phyloP scores from a whole-genome alignment of 2,113 vertebrate genomes.

The Forbesichthys papilliferus region DNA sequence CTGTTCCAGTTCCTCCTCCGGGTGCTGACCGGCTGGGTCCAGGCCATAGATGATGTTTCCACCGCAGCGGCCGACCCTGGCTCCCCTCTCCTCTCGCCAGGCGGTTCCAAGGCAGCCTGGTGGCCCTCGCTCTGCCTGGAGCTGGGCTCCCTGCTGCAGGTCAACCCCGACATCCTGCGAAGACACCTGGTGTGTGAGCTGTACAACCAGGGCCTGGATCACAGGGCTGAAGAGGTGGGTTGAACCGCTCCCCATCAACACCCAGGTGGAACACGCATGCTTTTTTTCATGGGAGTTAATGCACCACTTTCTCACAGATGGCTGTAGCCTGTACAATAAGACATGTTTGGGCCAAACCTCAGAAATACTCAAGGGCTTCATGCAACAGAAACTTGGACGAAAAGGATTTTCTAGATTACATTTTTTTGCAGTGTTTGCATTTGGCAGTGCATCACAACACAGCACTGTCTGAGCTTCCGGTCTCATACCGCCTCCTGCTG shows the following conservation, averaged over 20 bases:
- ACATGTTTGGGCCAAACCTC: too few relatives aligned
- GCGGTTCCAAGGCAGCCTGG: slow-evolving; percentile 72
- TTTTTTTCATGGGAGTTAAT: too few relatives aligned
- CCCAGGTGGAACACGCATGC: neutral
- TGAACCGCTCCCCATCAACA: neutral
- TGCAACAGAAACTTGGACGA: too few relatives aligned
- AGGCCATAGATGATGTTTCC: slow-evolving; percentile 64
- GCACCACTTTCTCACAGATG: too few relatives aligned
- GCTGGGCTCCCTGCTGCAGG: slow-evolving; percentile 86
- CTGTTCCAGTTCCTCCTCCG: slow-evolving; percentile 85
- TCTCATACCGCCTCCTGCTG: neutral
- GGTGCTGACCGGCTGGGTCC: slow-evolving; percentile 84
- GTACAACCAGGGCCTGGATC: slow-evolving; percentile 90
- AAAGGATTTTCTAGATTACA: too few relatives aligned
- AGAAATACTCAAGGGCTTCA: too few relatives aligned
- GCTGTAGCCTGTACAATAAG: too few relatives aligned
- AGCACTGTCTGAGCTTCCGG: too few relatives aligned
- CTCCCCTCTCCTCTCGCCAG: slow-evolving; percentile 20
- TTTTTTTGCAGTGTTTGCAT: too few relatives aligned
- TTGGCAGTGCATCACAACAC: too few relatives aligned
- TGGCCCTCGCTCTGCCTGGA: slow-evolving; percentile 88
- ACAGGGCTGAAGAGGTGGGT: slow-evolving; percentile 87
- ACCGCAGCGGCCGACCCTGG: neutral
- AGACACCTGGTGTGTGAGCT: slow-evolving; percentile 92
- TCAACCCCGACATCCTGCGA: slow-evolving; percentile 84